Base-by-base conservation (phyloP, 2,888 invertebrate genomes). In the Trimorus sp. region DNA sequence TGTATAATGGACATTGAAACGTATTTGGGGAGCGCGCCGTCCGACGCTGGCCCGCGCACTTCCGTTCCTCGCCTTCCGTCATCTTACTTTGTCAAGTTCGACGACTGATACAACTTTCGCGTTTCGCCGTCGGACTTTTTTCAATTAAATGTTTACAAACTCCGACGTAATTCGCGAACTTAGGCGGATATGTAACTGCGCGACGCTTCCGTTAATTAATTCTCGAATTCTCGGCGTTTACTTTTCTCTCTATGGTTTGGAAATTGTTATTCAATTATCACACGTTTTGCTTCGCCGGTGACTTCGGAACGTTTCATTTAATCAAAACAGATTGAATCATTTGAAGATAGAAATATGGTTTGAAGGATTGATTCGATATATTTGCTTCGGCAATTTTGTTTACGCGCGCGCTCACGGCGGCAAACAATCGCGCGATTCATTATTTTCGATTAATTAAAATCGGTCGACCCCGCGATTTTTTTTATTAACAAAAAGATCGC, bases 71-170 rank as follows among this genome's bases (percentile, higher is more conserved):
- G 15, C 69, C 5, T 63, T 75, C 60, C 60, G 56, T 80, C 71
- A 60, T 75, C 76, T 80, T 76, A 70, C 58, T 80, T 60, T 65
- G 80, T 80, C 75, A 80, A 80, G 80, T 80, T 80, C 76, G 59
- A 59, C 80, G 65, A 80, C 60, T 80, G 80, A 80, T 76, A 80
- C 80, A 80, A 80, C 75, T 80, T 80, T 56, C n/a, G 36, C 36
- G 40, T 75, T 54, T 45, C 40, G 37, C 60, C 75, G 45, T 58
- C 45, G 12, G 26, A 68, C 70, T 75, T 76, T 79, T 81, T 68
- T 81, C 74, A 71, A 80, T 81, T 81, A 76, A 81, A 81, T 71
- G 81, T 73, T 71, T 77, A 77, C 81, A 62, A 81, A 81, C 68
- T 81, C 68, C 42, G 36, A 26, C 26, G 62, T 51, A 62, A 77